Percentiles rank a stretch among this genome's conserved stretches.
phyloP scores from a whole-genome alignment of 35 echinoderm and acorn worm genomes.

The Heliocidaris tuberculata region DNA sequence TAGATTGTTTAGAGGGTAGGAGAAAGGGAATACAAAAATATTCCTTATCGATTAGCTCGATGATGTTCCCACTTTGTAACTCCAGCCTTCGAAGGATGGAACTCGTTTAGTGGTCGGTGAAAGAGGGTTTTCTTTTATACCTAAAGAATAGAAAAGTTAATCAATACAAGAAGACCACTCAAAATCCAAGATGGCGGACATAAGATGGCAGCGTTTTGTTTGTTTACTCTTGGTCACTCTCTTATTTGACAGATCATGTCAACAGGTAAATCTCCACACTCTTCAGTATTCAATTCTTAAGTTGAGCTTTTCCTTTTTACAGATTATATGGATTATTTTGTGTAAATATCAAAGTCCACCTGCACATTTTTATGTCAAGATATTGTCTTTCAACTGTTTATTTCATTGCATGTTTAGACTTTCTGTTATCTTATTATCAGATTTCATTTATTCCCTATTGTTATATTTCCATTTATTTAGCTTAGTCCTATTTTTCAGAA shows the following conservation, averaged over 20 bases:
- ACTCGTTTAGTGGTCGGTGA: neutral
- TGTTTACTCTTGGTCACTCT: neutral
- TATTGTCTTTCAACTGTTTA: neutral
- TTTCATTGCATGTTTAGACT: neutral
- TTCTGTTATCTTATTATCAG: neutral
- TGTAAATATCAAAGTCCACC: neutral
- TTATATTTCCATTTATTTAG: too few species aligned
- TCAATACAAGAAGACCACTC: neutral
- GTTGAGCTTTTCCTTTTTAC: too few species aligned
- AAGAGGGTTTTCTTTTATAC: neutral
- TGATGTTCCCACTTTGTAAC: neutral
- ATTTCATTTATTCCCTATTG: neutral
- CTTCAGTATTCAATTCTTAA: neutral
- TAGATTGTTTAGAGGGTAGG: neutral
- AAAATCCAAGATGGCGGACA: conserved; percentile 4
- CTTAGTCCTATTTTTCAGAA: too few species aligned
- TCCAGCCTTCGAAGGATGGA: neutral
- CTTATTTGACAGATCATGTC: neutral
- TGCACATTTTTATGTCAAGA: neutral
- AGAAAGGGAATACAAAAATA: neutral
- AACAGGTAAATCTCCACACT: neutral
- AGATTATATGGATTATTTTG: neutral
- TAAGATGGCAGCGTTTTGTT: neutral
- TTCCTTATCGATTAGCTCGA: neutral
- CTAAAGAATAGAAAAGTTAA: neutral